Conservation (phyloP, 2,113 vertebrate species). For the Nesogale talazaci region DNA sequence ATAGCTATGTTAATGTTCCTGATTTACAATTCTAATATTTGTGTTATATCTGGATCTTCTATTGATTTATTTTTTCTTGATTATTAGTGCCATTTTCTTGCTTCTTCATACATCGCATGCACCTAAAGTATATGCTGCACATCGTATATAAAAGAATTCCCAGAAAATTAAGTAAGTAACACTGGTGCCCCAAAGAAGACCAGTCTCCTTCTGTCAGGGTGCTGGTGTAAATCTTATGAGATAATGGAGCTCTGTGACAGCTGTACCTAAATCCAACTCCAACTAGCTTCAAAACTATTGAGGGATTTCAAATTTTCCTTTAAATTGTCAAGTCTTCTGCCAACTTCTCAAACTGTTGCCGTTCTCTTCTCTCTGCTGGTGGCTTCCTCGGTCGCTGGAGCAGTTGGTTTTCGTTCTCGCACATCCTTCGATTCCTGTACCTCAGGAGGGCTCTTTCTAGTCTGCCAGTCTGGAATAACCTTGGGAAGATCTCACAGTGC, state of each 20-base stretch:
- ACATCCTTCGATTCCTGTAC: background rate
- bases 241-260: background rate
- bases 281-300: background rate
- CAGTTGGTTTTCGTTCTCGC: background rate
- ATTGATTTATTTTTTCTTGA: background rate
- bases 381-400: background rate
- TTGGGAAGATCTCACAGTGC: background rate
- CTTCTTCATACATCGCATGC: background rate
- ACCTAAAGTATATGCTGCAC: slow-evolving; percentile 1
- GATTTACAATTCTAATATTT: background rate
- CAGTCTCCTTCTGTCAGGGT: background rate
- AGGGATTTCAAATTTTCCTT: background rate
- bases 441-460: background rate
- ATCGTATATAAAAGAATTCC: background rate
- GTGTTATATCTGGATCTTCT: background rate
- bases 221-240: background rate
- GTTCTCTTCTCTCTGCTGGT: background rate
- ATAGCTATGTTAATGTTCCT: background rate
- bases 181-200: background rate
- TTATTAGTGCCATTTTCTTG: background rate
- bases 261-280: background rate
- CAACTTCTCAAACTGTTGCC: background rate
- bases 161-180: background rate
- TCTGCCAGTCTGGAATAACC: background rate
- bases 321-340: background rate